Evolutionary conservation across 2,113 vertebrate genomes (phyloP), one percentile per base, ranked within the genome.

Genomic region (Montifringilla adamsi): DNA sequence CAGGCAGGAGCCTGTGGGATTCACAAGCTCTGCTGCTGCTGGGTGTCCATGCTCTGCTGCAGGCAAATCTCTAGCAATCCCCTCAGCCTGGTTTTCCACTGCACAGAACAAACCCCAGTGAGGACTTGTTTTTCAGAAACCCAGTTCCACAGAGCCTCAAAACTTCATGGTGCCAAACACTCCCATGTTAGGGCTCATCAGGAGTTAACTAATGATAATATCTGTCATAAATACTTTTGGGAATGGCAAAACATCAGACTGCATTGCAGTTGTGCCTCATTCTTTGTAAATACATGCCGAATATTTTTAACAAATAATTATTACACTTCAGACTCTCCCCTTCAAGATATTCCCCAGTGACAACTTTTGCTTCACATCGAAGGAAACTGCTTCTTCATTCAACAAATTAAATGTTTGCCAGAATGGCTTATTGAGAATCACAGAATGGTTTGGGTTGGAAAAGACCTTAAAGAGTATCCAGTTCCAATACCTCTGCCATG

Each of bases 281-380:
- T 79, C 24, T 85, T 69, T 30, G 33, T 43, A 90, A 84, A 70
- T 33, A 30, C 10, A 10, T 2, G 11, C n/a, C 66, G 50, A 73
- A 58, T 84, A 77, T 77, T 95, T 84, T 70, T 27, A 84, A 81
- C 50, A 70, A 92, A 80, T 93, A 66, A 62, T 70, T 73, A 52
- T 69, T 89, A 84, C 59, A 60, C 33, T 68, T 72, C 58, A 75
- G 69, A 35, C 53, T 81, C 68, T 75, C 80, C n/a, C 60, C n/a
- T 56, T 92, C 77, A 46, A 77, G 37, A 47, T 58, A 77, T 43
- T 88, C 37, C 50, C 53, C 18, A 12, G 18, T 11, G 60, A 59
- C 30, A 39, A 50, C 22, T 81, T 39, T 60, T 72, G 20, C 62
- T 86, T 84, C 62, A 60, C 46, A 27, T 18, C 0, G 10, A 74